Evolutionary conservation across 2,113 vertebrate genomes (phyloP), one percentile per base, ranked within the genome.

Genomic region (Trichechus manatus): DNA sequence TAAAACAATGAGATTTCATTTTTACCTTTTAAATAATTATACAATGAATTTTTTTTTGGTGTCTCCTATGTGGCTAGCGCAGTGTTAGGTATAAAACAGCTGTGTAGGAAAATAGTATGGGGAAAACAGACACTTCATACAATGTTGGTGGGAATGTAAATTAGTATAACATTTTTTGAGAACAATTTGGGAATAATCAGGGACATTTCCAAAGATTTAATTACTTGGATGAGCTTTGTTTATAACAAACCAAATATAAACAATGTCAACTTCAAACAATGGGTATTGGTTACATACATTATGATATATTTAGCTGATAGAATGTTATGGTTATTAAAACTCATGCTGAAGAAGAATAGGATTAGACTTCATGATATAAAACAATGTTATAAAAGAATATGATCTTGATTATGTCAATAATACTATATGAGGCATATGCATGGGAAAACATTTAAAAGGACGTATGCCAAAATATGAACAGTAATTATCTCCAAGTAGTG

Each of bases 271-370:
- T 47, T 47, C 47, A 47, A 47, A 47, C 47, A 47, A 47, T 47
- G 10, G 47, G 7, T 47, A 47, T 47, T 47, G 47, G 47, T 47
- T 47, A 47, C 10, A 47, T 47, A 47, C 47, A 47, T 47, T 47
- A 47, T 47, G 47, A 47, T 47, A 47, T 47, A 47, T 47, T 10
- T 47, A 47, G 47, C 53, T 56, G 53, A 56, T 56, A 56, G 39
- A 72, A 59, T 70, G 44, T 47, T n/a, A n/a, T 47, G 42, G 89
- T 53, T 82, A 59, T 56, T 82, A 91, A 82, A 91, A 81, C 33
- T 63, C 14, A 86, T 66, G 82, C 59, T 53, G n/a, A 93, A 93
- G n/a, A 93, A 93, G 23, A 86, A 78, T 31, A 93, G n/a, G 66
- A 78, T 56, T 66, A 56, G 64, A 85, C 19, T 31, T 86, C 42